Evolutionary conservation across 2,113 vertebrate genomes (phyloP), one percentile per base, ranked within the genome.

Genomic region (Columba janthina): DNA sequence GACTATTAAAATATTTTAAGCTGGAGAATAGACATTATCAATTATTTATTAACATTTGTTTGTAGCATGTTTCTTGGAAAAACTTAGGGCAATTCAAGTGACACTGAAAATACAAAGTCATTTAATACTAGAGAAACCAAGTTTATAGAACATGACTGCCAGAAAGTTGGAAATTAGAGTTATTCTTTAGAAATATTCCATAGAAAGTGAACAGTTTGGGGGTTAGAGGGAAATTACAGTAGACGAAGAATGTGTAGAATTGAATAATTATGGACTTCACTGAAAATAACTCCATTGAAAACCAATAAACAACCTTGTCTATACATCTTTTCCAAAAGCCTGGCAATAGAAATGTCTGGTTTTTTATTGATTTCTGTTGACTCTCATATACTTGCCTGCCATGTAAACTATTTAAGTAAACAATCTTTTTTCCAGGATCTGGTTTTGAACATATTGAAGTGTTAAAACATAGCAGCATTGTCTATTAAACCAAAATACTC

Each of bases 321-420:
- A 78, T 90, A 57, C 65, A 78, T 94, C 65, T 88, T 83, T 78
- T 84, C 82, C 90, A 84, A 95, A 96, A 95, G 79, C 69, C 77
- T 87, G 22, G 53, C 72, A 54, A 86, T 75, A 92, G 80, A 66
- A 94, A 96, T 46, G 50, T 92, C 86, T 93, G 25, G 46, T 85
- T 96, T 75, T 78, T 54, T 96, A 96, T 97, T 96, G 96, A 96
- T 97, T 96, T 94, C 92, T 61, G 92, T 42, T 90, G 85, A 85
- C 92, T 94, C 69, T 89, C 61, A 82, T 90, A 93, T 58, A 72
- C 73, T 92, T 71, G 69, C 54, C 90, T 97, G 92, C 60, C 92
- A 76, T 93, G 83, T 92, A 94, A 89, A 53, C 92, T 94, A 90
- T 94, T 96, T 93, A 95, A 84, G 88, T 84, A 92, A 95, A 94